Conservation (phyloP, 2,113 vertebrate species). For the Cervus canadensis region DNA sequence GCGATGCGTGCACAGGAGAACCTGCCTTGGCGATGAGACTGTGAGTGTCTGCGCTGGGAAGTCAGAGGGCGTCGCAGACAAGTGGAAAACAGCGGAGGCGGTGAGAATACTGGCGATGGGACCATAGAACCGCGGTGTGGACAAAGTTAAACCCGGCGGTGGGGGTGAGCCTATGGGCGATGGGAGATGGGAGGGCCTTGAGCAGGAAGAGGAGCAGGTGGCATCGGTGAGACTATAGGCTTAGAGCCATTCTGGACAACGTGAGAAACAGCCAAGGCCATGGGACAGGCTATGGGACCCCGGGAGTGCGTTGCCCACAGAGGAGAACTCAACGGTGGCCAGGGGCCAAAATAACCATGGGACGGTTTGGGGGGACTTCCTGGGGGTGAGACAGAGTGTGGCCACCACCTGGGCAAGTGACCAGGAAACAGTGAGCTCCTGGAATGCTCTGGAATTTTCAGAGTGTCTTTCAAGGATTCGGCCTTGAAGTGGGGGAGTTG, state of each 20-base stretch:
- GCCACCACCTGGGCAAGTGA: background rate
- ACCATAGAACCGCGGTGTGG: background rate
- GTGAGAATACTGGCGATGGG: background rate
- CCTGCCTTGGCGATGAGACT: background rate
- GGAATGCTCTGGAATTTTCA: background rate
- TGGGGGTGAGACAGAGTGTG: rapidly evolving
- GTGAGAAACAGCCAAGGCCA: background rate
- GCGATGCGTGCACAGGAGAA: background rate
- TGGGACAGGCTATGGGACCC: background rate
- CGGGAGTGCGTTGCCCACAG: background rate
- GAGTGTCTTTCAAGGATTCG: background rate
- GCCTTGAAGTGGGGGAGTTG: background rate
- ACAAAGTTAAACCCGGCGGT: background rate
- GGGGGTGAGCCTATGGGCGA: background rate
- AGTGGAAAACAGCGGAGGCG: background rate
- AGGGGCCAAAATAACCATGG: background rate
- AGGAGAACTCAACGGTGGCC: rapidly evolving
- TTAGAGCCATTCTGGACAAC: background rate
- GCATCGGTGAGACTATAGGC: background rate
- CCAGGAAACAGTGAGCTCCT: background rate
- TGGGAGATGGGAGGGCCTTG: background rate
- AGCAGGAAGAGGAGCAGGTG: background rate
- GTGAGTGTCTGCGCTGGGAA: background rate
- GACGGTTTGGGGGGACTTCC: background rate
- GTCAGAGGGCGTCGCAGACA: background rate